These are phyloP conservation scores for Chelonia mydas DNA, from an alignment of 2,797 vertebrate species.

Conservation along the genomic window DNA sequence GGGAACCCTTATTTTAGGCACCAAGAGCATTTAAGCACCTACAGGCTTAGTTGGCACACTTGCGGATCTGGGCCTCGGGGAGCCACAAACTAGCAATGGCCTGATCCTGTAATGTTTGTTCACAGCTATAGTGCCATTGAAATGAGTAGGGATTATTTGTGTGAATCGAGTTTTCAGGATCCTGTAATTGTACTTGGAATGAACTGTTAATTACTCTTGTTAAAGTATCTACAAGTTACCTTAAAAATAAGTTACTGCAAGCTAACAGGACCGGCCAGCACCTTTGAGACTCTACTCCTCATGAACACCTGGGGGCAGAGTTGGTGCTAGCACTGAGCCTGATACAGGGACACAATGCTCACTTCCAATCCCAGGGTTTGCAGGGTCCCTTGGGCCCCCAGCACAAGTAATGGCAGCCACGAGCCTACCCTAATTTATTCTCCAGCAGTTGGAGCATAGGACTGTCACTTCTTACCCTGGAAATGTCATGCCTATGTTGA, in stretches of 20 bases:
- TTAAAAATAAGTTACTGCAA: not conserved
- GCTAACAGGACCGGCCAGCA: not conserved
- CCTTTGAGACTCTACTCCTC: not conserved
- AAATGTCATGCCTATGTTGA: not conserved
- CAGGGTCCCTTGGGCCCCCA: not conserved
- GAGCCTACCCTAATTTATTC: not conserved
- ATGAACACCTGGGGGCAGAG: not conserved
- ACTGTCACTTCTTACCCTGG: not conserved
- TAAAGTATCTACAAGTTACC: not conserved
- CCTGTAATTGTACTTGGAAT: not conserved
- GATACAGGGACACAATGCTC: not conserved
- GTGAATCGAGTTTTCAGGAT: fast-evolving
- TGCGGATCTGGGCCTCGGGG: not conserved
- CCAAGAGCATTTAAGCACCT: too few relatives aligned
- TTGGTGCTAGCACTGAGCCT: not conserved
- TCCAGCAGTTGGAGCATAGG: not conserved
- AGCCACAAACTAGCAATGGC: fast-evolving
- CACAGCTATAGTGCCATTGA: fast-evolving
- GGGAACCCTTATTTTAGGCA: too few relatives aligned
- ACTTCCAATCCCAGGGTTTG: not conserved
- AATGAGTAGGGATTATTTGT: fast-evolving
- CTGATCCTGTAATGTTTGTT: fast-evolving
- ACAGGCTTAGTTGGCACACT: not conserved
- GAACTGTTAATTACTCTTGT: not conserved
- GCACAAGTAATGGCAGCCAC: not conserved